Base-by-base conservation (phyloP, 2,888 invertebrate genomes). In the Lepas anatifera region DNA sequence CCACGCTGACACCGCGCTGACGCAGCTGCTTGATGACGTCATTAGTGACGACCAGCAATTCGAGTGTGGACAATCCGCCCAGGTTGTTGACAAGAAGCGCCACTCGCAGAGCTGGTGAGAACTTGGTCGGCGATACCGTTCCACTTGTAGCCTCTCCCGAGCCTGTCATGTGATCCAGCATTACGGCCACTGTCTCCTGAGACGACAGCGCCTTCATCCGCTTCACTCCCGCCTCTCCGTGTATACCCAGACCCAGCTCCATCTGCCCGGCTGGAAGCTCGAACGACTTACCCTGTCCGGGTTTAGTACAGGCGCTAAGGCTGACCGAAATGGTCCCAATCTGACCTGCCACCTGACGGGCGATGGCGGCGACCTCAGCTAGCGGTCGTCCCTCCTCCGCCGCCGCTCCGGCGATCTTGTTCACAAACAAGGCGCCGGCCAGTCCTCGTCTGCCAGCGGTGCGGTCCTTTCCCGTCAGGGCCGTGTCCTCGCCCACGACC, bases 1-100 rank as follows among this genome's bases (percentile, higher is more conserved):
- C 82, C 6, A 84, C 80, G 67, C 71, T 76, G 48, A 86, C 81
- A 8, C 81, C 79, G 68, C 79, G 81, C 73, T 29, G 10, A 69
- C 71, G 48, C 22, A 73, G 80, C 77, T 87, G 87, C 22, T 80
- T 78, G 37, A 87, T 82, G 0, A 85, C 83, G 78, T 90, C 89
- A 11, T 84, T 84, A 68, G 85, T 84, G 16, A 90, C 81, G 68
- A 91, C 85, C 74, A 87, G 87, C 81, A 90, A 85, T 77, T 94
- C 92, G 71, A 92, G 77, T 72, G 87, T 84, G 1, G 89, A 87
- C 0, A 89, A 83, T 2, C 86, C 86, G 37, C 92, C 92, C 69
- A 90, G 81, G 78, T 93, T 94, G 80, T 92, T 91, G 8, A 94
- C 79, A 75, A 92, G 81, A 13, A 88, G 82, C 0, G 85, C 87